Percentiles rank a stretch among this genome's conserved stretches.
Evolutionary conservation across 2,113 vertebrate species (phyloP).

Genomic region (Rattus rattus): DNA sequence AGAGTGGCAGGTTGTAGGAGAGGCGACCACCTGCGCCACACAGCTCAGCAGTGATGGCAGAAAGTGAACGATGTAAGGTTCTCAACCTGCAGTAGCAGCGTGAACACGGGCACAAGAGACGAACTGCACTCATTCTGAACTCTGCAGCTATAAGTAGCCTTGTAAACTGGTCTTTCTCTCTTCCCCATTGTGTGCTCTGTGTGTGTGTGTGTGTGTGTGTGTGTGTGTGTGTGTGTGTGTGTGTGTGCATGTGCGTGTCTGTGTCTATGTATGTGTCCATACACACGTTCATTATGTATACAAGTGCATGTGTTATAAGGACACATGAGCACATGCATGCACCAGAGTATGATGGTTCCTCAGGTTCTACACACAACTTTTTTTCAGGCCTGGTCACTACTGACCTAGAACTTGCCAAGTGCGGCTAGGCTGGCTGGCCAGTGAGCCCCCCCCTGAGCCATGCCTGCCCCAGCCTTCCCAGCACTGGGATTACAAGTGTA

Average conservation of each 20-base stretch:
- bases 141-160: neutral
- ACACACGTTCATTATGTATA: too few relatives aligned
- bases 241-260: neutral
- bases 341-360: neutral
- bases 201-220: neutral
- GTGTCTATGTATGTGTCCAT: too few relatives aligned
- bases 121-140: neutral
- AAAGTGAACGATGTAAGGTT: neutral
- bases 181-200: neutral
- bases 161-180: neutral
- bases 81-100: neutral
- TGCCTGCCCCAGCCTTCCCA: neutral
- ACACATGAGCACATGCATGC: too few relatives aligned
- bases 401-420: neutral
- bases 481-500: neutral
- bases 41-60: neutral
- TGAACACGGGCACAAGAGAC: neutral
- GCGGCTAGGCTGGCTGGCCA: neutral
- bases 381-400: neutral
- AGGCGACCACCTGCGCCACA: neutral
- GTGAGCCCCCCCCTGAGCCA: neutral
- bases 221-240: neutral
- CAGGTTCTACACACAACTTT: neutral
- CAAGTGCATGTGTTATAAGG: too few relatives aligned
- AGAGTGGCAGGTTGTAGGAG: neutral